Evolutionary conservation across 2,113 vertebrate species (phyloP), one percentile per base, ranked within the genome.

Genomic region (Gopherus flavomarginatus): DNA sequence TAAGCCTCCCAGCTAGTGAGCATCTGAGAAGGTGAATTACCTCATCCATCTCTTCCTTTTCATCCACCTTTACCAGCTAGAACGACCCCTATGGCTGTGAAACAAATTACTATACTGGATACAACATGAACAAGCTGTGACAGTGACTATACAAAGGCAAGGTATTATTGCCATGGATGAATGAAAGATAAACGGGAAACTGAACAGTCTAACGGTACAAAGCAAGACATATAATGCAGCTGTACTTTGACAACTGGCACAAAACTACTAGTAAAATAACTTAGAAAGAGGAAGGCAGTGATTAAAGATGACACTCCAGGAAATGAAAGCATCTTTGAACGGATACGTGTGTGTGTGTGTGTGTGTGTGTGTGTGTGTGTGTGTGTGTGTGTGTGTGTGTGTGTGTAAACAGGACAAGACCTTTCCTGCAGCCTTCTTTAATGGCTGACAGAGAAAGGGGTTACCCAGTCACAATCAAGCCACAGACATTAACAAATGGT

Each of bases 121-220:
- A 87, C 86, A 93, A 95, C 14, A 11, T 24, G 80, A 97, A 93
- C 83, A 93, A 82, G 47, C 90, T 91, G 92, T 97, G 95, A 95
- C 96, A 96, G 88, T 27, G 81, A 5, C 59, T 82, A 6, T 56
- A 91, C 69, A 92, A 93, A 90, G 79, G n/a, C 90, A 89, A 91
- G 89, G 79, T 86, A 89, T 77, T 91, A 54, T 80, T 94, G 90
- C 42, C 79, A 47, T 26, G 42, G 69, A 57, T 57, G 93, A 95
- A 69, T 78, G 82, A 93, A n/a, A 93, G 57, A 86, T 47, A 92
- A 95, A 62, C 87, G 91, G 42, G 83, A 92, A 97, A 95, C 90
- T 88, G 81, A 88, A 79, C 47, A 94, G 87, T 65, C 91, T 21
- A 95, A 83, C 0, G 0, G 31, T 72, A 81, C 81, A 85, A 88